Conservation (phyloP, 2,797 vertebrate genomes). For the Coilia nasus region DNA sequence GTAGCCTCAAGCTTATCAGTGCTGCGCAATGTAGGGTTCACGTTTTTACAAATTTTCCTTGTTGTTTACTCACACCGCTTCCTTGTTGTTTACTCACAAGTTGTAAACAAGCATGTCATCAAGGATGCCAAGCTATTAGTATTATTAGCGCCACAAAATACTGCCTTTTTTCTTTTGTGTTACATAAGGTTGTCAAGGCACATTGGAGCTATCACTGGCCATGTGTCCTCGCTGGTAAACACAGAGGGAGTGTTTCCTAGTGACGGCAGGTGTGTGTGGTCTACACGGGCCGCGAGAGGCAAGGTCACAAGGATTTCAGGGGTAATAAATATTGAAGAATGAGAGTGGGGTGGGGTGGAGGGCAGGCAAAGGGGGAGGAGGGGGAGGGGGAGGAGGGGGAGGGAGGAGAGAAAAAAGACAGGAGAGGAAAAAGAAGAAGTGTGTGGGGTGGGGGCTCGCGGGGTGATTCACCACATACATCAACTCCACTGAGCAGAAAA, state of each 20-base stretch:
- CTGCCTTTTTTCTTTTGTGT: not conserved
- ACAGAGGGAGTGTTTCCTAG: conserved; percentile 40
- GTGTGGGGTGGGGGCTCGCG: conserved; percentile 61
- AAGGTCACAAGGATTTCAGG: conserved; percentile 68
- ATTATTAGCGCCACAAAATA: not conserved
- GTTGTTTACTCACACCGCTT: too few relatives aligned
- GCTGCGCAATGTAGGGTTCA: too few relatives aligned
- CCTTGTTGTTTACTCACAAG: too few relatives aligned
- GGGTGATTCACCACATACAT: conserved; percentile 78
- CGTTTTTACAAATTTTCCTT: too few relatives aligned
- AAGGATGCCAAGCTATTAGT: not conserved
- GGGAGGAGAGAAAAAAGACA: not conserved
- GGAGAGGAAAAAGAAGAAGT: conserved; percentile 2
- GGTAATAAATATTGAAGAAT: conserved; percentile 67
- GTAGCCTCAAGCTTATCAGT: too few relatives aligned
- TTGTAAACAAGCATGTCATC: too few relatives aligned
- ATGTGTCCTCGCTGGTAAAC: not conserved
- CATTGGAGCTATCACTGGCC: not conserved
- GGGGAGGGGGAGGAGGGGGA: conserved; percentile 38
- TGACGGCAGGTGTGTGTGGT: conserved; percentile 52
- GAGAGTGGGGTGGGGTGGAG: conserved; percentile 52
- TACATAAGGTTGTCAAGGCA: not conserved
- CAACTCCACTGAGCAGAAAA: conserved; percentile 81
- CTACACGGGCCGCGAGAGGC: conserved; percentile 46
- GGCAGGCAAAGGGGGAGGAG: conserved; percentile 51